Conservation (phyloP, 2,113 vertebrate species). For the Clupea harengus region DNA sequence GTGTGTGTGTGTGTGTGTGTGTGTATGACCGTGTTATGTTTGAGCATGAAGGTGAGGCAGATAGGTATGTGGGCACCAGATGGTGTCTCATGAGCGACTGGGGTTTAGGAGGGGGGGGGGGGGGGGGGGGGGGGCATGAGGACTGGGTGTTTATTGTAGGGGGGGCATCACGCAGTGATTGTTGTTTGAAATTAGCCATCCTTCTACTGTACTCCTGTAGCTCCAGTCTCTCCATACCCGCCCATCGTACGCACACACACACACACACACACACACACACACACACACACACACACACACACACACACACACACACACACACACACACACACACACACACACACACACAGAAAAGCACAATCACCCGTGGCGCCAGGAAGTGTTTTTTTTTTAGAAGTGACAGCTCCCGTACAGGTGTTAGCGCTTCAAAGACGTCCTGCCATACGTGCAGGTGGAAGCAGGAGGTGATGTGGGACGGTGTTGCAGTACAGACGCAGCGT, state of each 20-base stretch:
- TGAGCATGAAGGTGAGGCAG: constrained; percentile 52
- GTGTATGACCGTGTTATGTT: not conserved
- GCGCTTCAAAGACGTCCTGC: constrained; percentile 60
- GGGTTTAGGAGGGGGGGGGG: too few species aligned
- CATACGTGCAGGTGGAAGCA: constrained; percentile 37
- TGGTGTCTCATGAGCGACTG: constrained; percentile 43
- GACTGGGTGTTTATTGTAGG: constrained; percentile 40
- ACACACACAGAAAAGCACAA: not conserved
- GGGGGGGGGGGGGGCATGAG: not conserved
- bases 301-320: not conserved
- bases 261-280: not conserved
- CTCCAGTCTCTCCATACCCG: constrained; percentile 56
- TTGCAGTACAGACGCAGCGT: not conserved
- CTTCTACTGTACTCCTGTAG: constrained; percentile 54
- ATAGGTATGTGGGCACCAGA: constrained; percentile 69
- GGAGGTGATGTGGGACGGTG: constrained; percentile 38
- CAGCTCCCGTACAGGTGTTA: constrained; percentile 66
- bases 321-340: not conserved
- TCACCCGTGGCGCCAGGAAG: too few species aligned
- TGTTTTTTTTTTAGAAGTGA: constrained; percentile 61
- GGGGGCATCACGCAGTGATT: constrained; percentile 65
- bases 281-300: not conserved
- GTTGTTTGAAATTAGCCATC: constrained; percentile 72
- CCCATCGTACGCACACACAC: not conserved
- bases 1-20: not conserved